Base-by-base conservation (phyloP, 2,888 invertebrate species). In the Gibbula magus region DNA sequence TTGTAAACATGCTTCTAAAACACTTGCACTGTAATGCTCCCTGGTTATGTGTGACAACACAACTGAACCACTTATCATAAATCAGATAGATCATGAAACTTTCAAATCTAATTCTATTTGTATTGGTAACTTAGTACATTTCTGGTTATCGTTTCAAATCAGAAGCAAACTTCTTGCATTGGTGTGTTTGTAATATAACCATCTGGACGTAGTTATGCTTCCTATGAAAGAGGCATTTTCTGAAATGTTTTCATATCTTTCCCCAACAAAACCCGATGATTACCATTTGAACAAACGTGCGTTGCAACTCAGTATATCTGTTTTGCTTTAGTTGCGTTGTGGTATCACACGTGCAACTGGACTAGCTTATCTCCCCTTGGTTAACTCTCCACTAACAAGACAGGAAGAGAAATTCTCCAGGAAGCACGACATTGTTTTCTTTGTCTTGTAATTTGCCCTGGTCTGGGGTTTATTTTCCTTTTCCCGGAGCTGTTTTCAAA, bases 391-490 rank as follows among this genome's bases (percentile, higher is more conserved):
- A 5, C 22, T 61, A 61, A 61, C 61, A 8, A 61, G 61, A 29
- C 29, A 25, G 61, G 61, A 13, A 45, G 61, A 29, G 25, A 61
- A 25, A 61, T 61, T 25, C 61, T 29, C 13, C 22, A 29, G 25
- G 25, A 22, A 29, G 29, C 16, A 29, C 61, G 25, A 29, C 70
- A 32, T 70, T 70, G 70, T 70, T 70, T 70, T 70, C 70, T 70
- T 70, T 70, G 35, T 39, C 20, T 70, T 70, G 70, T 39, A 70
- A 70, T 70, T 39, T 70, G 70, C 70, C 70, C 70, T 70, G 32
- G 70, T 39, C 70, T 39, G 35, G 70, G 70, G 70, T 70, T 70
- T 70, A 70, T 70, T 70, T 70, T 70, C 70, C 29, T 70, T 70
- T 32, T 70, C 39, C 70, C 18, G 29, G 70, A 39, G 70, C 70